These are phyloP conservation scores for Gallinago nigripennis DNA, from an alignment of 2,797 vertebrate genomes.

Conservation along the genomic window DNA sequence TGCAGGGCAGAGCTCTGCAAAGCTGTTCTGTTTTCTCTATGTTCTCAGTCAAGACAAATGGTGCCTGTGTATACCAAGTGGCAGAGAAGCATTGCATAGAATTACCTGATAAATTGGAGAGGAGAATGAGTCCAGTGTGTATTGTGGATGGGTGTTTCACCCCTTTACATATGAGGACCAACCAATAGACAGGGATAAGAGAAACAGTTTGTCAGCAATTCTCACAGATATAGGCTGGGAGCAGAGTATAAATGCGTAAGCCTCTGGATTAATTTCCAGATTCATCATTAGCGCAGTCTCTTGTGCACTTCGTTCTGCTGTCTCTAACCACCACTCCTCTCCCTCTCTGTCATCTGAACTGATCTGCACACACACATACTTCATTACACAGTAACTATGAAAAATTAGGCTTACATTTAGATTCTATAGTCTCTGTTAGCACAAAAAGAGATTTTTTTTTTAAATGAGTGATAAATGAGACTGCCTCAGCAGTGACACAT, in stretches of 20 bases:
- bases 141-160: not conserved
- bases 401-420: conserved; percentile 1
- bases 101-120: not conserved
- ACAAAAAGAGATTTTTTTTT: not conserved
- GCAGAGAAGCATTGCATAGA: not conserved
- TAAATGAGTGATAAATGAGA: not conserved
- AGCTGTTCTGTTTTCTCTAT: not conserved
- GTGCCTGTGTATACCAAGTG: not conserved
- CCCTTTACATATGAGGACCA: not conserved
- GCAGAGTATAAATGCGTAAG: not conserved
- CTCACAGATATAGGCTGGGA: not conserved
- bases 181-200: not conserved
- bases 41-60: not conserved
- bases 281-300: not conserved
- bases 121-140: not conserved
- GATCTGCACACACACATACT: not conserved
- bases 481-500: not conserved
- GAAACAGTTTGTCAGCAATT: not conserved
- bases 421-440: not conserved
- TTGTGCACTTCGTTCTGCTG: not conserved
- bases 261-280: not conserved
- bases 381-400: not conserved
- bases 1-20: not conserved
- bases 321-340: not conserved
- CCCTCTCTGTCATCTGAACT: not conserved